Evolutionary conservation across 2,888 invertebrate genomes (phyloP).

Genomic region (Caenorhabditis sulstoni): DNA sequence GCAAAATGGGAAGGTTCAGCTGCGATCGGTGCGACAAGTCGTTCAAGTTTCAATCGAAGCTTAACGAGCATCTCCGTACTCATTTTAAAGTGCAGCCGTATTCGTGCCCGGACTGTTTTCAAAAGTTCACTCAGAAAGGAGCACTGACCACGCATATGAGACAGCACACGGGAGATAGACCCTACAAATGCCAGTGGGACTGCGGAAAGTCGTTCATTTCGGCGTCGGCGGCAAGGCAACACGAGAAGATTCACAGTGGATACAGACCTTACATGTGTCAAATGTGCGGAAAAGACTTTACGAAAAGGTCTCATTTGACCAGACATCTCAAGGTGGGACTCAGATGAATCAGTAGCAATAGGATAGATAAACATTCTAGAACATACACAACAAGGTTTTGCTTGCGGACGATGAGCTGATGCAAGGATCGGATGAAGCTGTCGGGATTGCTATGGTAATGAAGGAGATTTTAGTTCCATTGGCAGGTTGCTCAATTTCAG

Average conservation of each 20-base stretch:
- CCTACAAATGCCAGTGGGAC: constrained; percentile 72
- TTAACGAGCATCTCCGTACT: constrained; percentile 42
- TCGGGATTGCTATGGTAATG: too few relatives aligned
- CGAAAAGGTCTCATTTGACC: constrained; percentile 64
- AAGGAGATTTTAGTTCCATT: too few relatives aligned
- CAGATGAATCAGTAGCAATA: neutral
- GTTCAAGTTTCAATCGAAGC: constrained; percentile 50
- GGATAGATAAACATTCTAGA: too few relatives aligned
- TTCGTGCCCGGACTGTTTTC: constrained; percentile 31
- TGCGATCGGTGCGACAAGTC: constrained; percentile 34
- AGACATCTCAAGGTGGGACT: constrained; percentile 59
- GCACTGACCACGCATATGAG: constrained; percentile 62
- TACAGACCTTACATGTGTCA: constrained; percentile 59
- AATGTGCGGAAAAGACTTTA: constrained; percentile 61
- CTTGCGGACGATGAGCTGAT: constrained; percentile 2
- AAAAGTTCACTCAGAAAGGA: constrained; percentile 63
- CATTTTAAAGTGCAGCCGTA: constrained; percentile 47
- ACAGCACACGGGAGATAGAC: constrained; percentile 67
- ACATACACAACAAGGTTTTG: constrained; percentile 23
- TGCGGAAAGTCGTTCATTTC: constrained; percentile 73
- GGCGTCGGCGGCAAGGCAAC: constrained; percentile 68
- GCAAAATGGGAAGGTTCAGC: constrained; percentile 14
- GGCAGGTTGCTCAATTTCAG: too few relatives aligned
- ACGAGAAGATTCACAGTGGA: constrained; percentile 71
- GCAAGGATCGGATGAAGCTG: neutral